Percentiles rank a stretch among this genome's conserved stretches.
Conservation (phyloP, 1,140 invertebrate genomes). For the Nomia melanderi region DNA sequence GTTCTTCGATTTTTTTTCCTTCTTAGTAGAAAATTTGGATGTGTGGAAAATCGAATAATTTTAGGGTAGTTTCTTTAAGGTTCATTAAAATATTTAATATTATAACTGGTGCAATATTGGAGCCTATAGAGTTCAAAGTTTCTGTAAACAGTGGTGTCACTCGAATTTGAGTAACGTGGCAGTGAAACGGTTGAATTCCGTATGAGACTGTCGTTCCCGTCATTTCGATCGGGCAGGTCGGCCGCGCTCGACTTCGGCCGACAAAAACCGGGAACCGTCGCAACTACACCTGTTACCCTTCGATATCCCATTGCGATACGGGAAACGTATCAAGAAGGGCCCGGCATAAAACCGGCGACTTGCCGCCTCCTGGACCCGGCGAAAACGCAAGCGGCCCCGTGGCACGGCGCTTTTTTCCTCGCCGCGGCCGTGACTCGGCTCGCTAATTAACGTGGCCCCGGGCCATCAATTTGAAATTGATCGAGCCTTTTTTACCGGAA, state of each 20-base stretch:
- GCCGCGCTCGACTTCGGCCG: neutral
- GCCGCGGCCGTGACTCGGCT: conserved; percentile 59
- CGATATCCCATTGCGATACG: conserved; percentile 9
- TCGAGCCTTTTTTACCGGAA: conserved; percentile 69
- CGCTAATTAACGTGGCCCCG: conserved; percentile 75
- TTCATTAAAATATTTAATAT: no score
- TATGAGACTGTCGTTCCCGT: no score
- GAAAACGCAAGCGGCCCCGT: conserved; percentile 2
- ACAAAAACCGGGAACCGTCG: conserved; percentile 31
- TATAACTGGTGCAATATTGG: no score
- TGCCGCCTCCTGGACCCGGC: conserved; percentile 36
- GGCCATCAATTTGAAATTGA: conserved; percentile 76
- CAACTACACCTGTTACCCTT: conserved; percentile 44
- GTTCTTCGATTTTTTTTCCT: no score
- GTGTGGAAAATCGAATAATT: no score
- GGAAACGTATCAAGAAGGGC: conserved; percentile 21
- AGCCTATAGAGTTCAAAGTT: no score
- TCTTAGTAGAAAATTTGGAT: no score
- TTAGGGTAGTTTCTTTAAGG: no score
- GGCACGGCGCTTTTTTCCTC: conserved; percentile 43
- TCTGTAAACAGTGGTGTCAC: no score
- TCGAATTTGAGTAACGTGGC: no score
- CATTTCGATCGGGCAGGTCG: no score
- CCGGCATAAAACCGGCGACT: conserved; percentile 50
- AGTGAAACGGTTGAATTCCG: no score